These are phyloP conservation scores for Crotalus tigris DNA, from an alignment of 2,113 vertebrate genomes.

Conservation along the genomic window DNA sequence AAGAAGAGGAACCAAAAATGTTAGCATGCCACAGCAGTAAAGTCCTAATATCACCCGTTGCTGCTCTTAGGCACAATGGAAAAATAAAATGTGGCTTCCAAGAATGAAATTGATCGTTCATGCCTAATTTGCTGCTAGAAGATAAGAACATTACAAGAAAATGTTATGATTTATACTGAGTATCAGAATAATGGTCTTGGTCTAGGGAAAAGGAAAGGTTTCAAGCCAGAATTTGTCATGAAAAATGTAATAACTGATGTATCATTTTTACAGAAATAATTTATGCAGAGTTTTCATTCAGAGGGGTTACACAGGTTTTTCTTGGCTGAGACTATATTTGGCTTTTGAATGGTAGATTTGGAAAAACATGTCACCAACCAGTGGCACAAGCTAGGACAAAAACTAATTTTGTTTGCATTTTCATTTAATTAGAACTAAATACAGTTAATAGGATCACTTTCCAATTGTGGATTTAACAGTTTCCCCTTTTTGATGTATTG, in stretches of 20 bases:
- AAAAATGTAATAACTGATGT: neutral
- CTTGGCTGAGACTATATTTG: neutral
- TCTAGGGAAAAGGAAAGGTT: neutral
- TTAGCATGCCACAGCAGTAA: neutral
- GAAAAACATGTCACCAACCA: neutral
- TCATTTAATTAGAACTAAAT: neutral
- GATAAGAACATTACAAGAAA: neutral
- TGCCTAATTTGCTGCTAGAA: neutral
- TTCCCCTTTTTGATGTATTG: neutral
- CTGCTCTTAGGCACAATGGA: neutral
- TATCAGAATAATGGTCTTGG: neutral
- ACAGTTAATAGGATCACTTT: neutral
- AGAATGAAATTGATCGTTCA: neutral
- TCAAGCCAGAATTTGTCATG: neutral
- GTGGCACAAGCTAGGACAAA: neutral
- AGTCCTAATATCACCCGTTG: neutral
- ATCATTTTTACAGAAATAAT: neutral
- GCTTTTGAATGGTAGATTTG: neutral
- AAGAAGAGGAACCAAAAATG: neutral
- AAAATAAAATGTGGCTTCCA: neutral
- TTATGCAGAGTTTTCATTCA: neutral
- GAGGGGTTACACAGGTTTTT: neutral
- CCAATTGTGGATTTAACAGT: neutral
- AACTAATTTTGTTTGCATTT: neutral
- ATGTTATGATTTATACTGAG: neutral